A percentile compares a stretch with the other conserved stretches of the same genome.
Evolutionary conservation across 2,797 vertebrate species (phyloP).

Genomic region (Alosa sapidissima): DNA sequence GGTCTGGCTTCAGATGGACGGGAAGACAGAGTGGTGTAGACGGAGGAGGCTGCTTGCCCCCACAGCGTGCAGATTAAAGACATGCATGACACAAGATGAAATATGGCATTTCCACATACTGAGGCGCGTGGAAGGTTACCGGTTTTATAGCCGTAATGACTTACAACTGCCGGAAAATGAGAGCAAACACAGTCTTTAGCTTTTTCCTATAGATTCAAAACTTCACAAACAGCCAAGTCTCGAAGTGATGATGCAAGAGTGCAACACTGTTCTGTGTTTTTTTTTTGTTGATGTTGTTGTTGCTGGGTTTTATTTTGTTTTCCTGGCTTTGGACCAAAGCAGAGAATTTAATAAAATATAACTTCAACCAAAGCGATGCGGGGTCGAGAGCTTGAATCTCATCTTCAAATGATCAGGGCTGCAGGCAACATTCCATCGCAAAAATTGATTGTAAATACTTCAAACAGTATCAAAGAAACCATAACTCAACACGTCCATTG

Average conservation of each 20-base stretch:
- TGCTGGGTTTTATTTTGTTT: background rate
- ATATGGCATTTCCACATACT: background rate
- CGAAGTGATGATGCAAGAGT: background rate
- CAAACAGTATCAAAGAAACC: background rate
- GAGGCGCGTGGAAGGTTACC: background rate
- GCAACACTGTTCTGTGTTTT: background rate
- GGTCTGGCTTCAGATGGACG: background rate
- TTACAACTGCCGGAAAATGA: background rate
- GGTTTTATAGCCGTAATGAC: background rate
- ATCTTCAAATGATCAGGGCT: constrained; percentile 4
- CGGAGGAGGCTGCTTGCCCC: background rate
- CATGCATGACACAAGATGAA: background rate
- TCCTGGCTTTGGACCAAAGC: background rate
- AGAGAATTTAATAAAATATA: background rate
- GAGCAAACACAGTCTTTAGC: background rate
- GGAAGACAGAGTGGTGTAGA: background rate
- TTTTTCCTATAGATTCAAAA: background rate
- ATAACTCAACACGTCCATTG: background rate
- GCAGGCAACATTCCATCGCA: background rate
- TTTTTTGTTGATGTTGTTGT: background rate
- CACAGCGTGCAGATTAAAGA: background rate
- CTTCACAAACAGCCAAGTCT: background rate
- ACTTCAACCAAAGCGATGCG: background rate
- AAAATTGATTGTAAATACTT: constrained; percentile 10
- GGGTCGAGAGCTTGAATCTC: background rate